A percentile compares a stretch with the other conserved stretches of the same genome.
Conservation (phyloP, 2,797 vertebrate genomes). For the Platalea minor region DNA sequence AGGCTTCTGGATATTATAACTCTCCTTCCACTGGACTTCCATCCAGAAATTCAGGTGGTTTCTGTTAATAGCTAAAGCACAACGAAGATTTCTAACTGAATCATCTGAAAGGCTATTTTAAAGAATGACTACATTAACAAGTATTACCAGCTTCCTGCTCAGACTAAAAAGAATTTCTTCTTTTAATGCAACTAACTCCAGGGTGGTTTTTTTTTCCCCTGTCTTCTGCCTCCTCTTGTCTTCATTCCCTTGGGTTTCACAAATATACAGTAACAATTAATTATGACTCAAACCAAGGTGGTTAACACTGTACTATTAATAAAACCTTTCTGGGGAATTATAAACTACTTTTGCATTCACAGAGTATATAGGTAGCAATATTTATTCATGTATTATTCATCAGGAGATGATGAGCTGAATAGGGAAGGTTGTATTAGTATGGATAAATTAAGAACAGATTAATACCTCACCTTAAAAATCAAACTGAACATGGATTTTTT, state of each 20-base stretch:
- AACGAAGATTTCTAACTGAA: slow-evolving; percentile 34
- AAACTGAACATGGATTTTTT: background rate
- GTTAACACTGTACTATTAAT: slow-evolving; percentile 57
- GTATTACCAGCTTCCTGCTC: slow-evolving; percentile 45
- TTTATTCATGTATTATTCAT: slow-evolving; percentile 56
- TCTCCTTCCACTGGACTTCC: background rate
- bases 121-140: slow-evolving; percentile 51
- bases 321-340: slow-evolving; percentile 43
- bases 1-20: slow-evolving; percentile 24
- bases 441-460: slow-evolving; percentile 41
- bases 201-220: background rate
- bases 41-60: slow-evolving; percentile 33
- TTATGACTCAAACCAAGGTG: slow-evolving; percentile 49
- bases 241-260: slow-evolving; percentile 41
- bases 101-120: slow-evolving; percentile 54
- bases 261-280: slow-evolving; percentile 56
- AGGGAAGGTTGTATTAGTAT: background rate
- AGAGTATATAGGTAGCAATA: slow-evolving; percentile 32
- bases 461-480: slow-evolving; percentile 15
- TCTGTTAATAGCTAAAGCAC: slow-evolving; percentile 40
- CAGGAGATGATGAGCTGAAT: slow-evolving; percentile 50
- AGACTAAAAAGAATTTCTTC: slow-evolving; percentile 52
- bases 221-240: background rate
- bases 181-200: slow-evolving; percentile 23
- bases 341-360: slow-evolving; percentile 21